Evolutionary conservation across 2,797 vertebrate genomes (phyloP).

Genomic region (Naso thynnoides): DNA sequence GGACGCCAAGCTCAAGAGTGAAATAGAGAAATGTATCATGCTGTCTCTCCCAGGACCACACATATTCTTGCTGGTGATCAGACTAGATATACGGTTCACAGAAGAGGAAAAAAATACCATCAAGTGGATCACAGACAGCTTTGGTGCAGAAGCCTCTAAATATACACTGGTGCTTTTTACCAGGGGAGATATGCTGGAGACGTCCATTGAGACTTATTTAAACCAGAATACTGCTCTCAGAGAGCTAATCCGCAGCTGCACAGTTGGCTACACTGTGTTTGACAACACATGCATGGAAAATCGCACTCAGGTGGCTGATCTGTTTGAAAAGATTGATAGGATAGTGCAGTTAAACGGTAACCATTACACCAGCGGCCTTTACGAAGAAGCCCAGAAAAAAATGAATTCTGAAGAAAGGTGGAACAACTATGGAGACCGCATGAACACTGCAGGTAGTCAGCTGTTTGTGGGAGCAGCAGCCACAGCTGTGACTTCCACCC

Average conservation of each 20-base stretch:
- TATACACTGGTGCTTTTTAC: conserved; percentile 68
- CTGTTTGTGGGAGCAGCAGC: background rate
- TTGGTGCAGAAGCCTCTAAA: conserved; percentile 48
- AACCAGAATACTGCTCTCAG: background rate
- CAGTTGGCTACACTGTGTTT: conserved; percentile 52
- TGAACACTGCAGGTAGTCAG: background rate
- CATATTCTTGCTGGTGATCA: conserved; percentile 67
- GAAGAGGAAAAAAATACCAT: conserved; percentile 43
- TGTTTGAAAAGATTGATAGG: conserved; percentile 64
- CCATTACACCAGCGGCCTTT: conserved; percentile 56
- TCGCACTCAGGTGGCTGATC: conserved; percentile 57
- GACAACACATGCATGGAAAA: conserved; percentile 46
- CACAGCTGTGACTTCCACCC: background rate
- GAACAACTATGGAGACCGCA: background rate
- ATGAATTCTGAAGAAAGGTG: background rate
- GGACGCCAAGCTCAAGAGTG: conserved; percentile 24
- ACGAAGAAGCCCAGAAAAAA: conserved; percentile 44
- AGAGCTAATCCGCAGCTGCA: conserved; percentile 2
- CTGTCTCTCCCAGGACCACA: conserved; percentile 70
- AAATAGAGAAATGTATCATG: conserved; percentile 52
- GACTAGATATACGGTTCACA: conserved; percentile 47
- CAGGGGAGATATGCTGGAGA: conserved; percentile 35
- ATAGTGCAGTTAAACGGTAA: conserved; percentile 48
- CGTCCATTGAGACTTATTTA: background rate
- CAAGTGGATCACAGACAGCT: conserved; percentile 56